These are phyloP conservation scores for Volucella bombylans DNA, from an alignment of 2,888 invertebrate species.

Conservation along the genomic window DNA sequence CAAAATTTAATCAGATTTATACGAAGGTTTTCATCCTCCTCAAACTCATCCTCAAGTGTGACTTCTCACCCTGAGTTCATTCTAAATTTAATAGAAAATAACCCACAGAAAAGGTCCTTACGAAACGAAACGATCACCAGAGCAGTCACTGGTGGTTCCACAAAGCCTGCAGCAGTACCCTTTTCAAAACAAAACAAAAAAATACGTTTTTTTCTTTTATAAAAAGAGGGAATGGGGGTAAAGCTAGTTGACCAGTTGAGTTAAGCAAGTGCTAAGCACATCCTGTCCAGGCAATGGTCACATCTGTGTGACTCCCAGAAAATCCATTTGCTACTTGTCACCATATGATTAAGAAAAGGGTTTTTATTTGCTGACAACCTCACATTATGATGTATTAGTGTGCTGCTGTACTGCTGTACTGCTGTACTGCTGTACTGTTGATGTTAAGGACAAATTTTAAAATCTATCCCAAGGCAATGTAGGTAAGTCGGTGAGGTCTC, in stretches of 20 bases:
- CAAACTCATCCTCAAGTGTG: conserved; percentile 30
- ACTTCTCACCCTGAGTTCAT: conserved; percentile 47
- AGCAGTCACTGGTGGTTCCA: conserved; percentile 47
- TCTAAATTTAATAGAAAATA: conserved; percentile 70
- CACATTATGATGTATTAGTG: conserved; percentile 76
- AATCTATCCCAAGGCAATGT: conserved; percentile 59
- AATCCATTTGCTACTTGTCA: conserved; percentile 77
- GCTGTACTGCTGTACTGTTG: conserved; percentile 49
- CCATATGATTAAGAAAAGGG: conserved; percentile 77
- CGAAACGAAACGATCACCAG: conserved; percentile 24
- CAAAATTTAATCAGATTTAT: conserved; percentile 71
- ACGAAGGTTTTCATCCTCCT: conserved; percentile 25
- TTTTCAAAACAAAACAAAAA: conserved; percentile 52
- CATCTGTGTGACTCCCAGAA: conserved; percentile 75
- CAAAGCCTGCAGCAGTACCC: conserved; percentile 60
- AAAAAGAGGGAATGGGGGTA: neutral
- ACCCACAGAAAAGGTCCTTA: conserved; percentile 48
- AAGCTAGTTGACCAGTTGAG: conserved; percentile 40
- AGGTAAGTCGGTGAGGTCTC: conserved; percentile 35
- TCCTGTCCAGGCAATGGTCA: conserved; percentile 69
- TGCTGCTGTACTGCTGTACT: conserved; percentile 42
- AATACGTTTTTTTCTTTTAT: conserved; percentile 4
- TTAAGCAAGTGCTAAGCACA: conserved; percentile 73
- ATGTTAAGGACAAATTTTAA: conserved; percentile 68
- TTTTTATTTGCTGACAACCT: conserved; percentile 76